These are phyloP conservation scores for Montifringilla adamsi DNA, from an alignment of 2,113 vertebrate genomes.

Conservation along the genomic window DNA sequence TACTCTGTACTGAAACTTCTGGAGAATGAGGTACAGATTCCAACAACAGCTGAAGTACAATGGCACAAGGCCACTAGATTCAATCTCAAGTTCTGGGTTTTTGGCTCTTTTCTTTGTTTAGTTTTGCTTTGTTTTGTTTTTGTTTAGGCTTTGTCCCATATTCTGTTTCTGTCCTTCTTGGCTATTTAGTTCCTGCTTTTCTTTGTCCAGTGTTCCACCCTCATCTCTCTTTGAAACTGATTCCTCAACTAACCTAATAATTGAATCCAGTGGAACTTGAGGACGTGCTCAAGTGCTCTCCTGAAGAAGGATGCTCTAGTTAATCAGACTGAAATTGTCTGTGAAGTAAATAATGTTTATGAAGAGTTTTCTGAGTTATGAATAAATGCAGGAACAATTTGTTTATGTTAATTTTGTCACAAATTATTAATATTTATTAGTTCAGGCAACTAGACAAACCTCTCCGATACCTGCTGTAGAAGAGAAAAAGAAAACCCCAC, in stretches of 20 bases:
- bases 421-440: not conserved
- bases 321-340: constrained; percentile 14
- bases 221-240: not conserved
- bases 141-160: not conserved
- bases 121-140: not conserved
- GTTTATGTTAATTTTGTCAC: not conserved
- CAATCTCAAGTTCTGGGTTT: not conserved
- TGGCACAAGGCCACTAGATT: not conserved
- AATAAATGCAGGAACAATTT: not conserved
- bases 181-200: not conserved
- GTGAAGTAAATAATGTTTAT: constrained; percentile 31
- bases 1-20: not conserved
- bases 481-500: not conserved
- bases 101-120: not conserved
- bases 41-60: not conserved
- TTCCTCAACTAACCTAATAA: constrained; percentile 9
- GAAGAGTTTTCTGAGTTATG: not conserved
- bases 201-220: not conserved
- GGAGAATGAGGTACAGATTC: not conserved
- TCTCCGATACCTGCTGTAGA: not conserved
- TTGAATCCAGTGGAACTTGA: not conserved
- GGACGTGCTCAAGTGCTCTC: not conserved
- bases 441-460: not conserved
- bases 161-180: not conserved
- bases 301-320: constrained; percentile 34